A percentile compares a stretch with the other conserved stretches of the same genome.
Evolutionary conservation across 2,797 vertebrate genomes (phyloP).

Genomic region (Syndactyla subalaris): DNA sequence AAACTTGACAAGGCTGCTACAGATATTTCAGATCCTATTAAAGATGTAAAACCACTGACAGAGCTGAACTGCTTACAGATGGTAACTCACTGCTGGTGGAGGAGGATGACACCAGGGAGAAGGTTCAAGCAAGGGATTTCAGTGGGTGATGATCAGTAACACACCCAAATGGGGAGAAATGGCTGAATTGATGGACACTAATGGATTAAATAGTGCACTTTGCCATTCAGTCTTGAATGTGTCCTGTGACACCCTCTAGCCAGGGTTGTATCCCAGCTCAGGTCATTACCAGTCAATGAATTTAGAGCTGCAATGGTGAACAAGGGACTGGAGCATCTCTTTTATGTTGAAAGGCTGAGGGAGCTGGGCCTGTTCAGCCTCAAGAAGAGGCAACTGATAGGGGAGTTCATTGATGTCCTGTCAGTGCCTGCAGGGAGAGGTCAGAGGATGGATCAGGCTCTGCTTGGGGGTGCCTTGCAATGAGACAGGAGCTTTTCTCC

Average conservation of each 20-base stretch:
- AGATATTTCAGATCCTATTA: conserved; percentile 47
- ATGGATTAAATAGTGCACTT: neutral
- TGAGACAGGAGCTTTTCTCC: neutral
- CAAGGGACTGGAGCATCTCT: neutral
- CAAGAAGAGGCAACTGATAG: neutral
- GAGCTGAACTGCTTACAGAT: neutral
- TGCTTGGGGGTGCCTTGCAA: neutral
- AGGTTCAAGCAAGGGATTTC: neutral
- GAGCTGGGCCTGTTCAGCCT: neutral
- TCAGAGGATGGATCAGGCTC: neutral
- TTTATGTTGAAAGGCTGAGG: neutral
- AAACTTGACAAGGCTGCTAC: conserved; percentile 41
- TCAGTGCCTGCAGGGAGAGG: neutral
- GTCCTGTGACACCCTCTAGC: neutral
- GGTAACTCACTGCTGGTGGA: neutral
- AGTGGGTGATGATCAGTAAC: neutral
- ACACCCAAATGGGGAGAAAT: neutral
- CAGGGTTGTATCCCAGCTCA: neutral
- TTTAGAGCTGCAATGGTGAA: neutral
- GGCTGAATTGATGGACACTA: neutral
- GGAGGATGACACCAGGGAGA: neutral
- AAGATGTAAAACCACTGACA: conserved; percentile 40
- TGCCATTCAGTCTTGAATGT: neutral
- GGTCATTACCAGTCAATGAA: neutral
- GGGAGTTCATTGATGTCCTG: neutral